Conservation (phyloP, 1,140 invertebrate species). For the Littorina saxatilis region DNA sequence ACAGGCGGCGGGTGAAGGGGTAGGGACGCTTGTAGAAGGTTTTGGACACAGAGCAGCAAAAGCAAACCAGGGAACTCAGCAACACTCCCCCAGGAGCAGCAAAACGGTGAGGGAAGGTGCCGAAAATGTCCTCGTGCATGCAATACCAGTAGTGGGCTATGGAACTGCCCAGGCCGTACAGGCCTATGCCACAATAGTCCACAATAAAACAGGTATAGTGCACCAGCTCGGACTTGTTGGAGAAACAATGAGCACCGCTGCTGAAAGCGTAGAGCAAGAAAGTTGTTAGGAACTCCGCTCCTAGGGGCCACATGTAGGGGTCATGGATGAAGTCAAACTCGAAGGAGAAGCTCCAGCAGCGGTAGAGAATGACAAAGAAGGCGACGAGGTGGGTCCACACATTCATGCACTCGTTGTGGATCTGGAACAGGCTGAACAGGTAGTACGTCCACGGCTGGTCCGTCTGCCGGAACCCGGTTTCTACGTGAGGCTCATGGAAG, state of each 20-base stretch:
- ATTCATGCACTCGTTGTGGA: conserved; percentile 75
- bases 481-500: conserved; percentile 73
- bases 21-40: conserved; percentile 69
- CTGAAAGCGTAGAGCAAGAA: conserved; percentile 70
- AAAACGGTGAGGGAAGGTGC: conserved; percentile 50
- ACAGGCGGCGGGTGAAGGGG: conserved; percentile 70
- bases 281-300: conserved; percentile 65
- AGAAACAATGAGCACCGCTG: conserved; percentile 68
- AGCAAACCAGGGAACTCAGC: conserved; percentile 61
- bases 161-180: conserved; percentile 73
- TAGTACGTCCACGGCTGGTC: conserved; percentile 74
- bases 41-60: conserved; percentile 68
- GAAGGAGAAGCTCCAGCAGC: conserved; percentile 51
- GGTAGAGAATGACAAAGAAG: conserved; percentile 53
- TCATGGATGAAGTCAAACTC: conserved; percentile 69
- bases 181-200: conserved; percentile 73
- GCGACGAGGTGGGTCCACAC: conserved; percentile 74
- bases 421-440: conserved; percentile 71
- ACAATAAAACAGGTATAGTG: conserved; percentile 74
- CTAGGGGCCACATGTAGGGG: conserved; percentile 71
- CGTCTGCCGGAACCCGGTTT: conserved; percentile 70
- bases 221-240: conserved; percentile 67
- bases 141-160: conserved; percentile 72
- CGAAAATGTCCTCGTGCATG: conserved; percentile 57
- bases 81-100: conserved; percentile 63